Evolutionary conservation across 1,140 invertebrate genomes (phyloP).

Genomic region (Acromyrmex heyeri): DNA sequence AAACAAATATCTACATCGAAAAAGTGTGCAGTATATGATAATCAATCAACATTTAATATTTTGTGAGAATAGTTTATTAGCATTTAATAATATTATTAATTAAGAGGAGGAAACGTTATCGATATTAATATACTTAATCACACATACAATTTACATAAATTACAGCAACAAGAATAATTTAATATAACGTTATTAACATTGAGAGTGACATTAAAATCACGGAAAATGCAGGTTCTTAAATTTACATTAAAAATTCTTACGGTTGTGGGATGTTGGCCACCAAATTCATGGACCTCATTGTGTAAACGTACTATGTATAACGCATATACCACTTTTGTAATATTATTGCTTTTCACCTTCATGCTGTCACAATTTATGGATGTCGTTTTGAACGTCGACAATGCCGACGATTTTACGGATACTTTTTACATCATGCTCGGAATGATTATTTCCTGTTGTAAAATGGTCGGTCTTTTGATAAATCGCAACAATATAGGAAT

Average conservation of each 20-base stretch:
- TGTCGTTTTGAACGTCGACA: slow-evolving; percentile 45
- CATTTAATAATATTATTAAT: neutral
- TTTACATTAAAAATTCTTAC: slow-evolving; percentile 60
- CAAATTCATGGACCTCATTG: slow-evolving; percentile 29
- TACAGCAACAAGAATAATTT: neutral
- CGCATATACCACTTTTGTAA: neutral
- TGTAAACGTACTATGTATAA: slow-evolving; percentile 34
- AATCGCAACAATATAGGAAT: slow-evolving; percentile 23
- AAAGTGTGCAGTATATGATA: neutral
- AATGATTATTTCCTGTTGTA: slow-evolving; percentile 45
- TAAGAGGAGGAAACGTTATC: neutral
- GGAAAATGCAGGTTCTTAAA: slow-evolving; percentile 46
- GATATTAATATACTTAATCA: neutral
- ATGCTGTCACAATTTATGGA: slow-evolving; percentile 60
- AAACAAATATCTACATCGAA: neutral
- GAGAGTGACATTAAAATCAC: neutral
- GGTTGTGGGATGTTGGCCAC: slow-evolving; percentile 47
- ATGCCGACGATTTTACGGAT: slow-evolving; percentile 60
- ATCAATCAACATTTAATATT: neutral
- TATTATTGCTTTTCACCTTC: slow-evolving; percentile 38
- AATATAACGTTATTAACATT: slow-evolving; percentile 9
- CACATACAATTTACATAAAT: neutral
- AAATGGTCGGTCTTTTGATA: slow-evolving; percentile 49
- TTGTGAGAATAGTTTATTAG: neutral
- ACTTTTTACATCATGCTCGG: slow-evolving; percentile 64